These are phyloP conservation scores for Chelidonichthys spinosus DNA, from an alignment of 2,797 vertebrate genomes.

Conservation along the genomic window DNA sequence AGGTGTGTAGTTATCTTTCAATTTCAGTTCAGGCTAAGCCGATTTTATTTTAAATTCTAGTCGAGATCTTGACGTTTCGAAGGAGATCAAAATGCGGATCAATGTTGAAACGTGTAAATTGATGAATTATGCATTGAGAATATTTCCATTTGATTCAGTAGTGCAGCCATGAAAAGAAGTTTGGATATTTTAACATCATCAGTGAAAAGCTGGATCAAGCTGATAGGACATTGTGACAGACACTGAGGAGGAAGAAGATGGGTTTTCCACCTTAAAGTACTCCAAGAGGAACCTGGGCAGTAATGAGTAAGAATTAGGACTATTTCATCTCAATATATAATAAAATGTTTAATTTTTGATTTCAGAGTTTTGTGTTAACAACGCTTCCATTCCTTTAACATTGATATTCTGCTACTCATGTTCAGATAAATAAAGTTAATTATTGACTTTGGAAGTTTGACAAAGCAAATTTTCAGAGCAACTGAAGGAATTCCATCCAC, in stretches of 20 bases:
- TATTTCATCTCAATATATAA: too few relatives aligned
- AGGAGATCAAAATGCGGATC: not conserved
- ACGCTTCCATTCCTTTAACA: not conserved
- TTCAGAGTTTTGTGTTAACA: not conserved
- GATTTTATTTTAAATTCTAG: not conserved
- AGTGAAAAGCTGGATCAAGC: too few relatives aligned
- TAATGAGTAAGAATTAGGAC: too few relatives aligned
- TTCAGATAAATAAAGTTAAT: not conserved
- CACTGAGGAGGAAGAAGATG: too few relatives aligned
- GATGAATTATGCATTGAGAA: too few relatives aligned
- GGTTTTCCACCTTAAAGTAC: too few relatives aligned
- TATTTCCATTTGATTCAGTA: too few relatives aligned
- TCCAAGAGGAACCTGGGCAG: too few relatives aligned
- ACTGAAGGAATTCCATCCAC: not conserved
- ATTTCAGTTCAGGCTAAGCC: not conserved
- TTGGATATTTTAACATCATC: too few relatives aligned
- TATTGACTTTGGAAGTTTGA: not conserved
- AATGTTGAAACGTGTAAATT: not conserved
- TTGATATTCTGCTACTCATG: not conserved
- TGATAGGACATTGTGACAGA: too few relatives aligned
- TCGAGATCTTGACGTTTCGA: not conserved
- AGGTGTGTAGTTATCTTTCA: not conserved
- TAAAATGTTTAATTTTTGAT: not conserved
- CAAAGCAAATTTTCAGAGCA: too few relatives aligned
- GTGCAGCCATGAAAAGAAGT: too few relatives aligned